Percentiles rank a stretch among this genome's conserved stretches.
Conservation (phyloP, 2,888 invertebrate species). For the Trimorus sp. region DNA sequence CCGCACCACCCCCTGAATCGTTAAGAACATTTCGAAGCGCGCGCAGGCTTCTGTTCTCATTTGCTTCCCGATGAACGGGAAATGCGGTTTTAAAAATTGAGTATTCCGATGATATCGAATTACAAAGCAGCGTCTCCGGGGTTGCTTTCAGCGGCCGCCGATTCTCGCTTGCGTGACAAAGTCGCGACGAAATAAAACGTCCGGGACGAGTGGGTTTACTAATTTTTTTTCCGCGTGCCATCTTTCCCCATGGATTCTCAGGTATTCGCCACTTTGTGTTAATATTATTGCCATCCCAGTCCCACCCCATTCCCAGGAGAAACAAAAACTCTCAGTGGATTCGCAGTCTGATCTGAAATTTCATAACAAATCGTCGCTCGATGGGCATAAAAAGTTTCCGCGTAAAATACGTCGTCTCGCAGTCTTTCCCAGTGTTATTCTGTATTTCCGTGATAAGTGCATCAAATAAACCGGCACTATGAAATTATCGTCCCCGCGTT, state of each 20-base stretch:
- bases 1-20: no score
- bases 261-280: not conserved
- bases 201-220: not conserved
- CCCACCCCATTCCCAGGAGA: no score
- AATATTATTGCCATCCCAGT: no score
- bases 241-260: conserved; percentile 26
- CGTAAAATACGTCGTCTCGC: not conserved
- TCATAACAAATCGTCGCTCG: conserved; percentile 8
- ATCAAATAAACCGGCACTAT: no score
- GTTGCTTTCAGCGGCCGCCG: conserved; percentile 7
- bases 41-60: not conserved
- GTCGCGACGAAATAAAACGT: conserved; percentile 29
- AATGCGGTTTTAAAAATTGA: conserved; percentile 4
- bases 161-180: conserved; percentile 15
- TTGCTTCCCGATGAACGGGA: conserved; percentile 5
- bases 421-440: no score
- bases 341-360: conserved; percentile 27
- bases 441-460: no score
- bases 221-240: no score
- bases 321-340: conserved; percentile 13
- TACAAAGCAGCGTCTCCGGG: conserved; percentile 20
- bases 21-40: no score
- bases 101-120: not conserved
- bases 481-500: no score
- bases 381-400: conserved; percentile 6